Base-by-base conservation (phyloP, 1,140 invertebrate genomes). In the Apis florea region DNA sequence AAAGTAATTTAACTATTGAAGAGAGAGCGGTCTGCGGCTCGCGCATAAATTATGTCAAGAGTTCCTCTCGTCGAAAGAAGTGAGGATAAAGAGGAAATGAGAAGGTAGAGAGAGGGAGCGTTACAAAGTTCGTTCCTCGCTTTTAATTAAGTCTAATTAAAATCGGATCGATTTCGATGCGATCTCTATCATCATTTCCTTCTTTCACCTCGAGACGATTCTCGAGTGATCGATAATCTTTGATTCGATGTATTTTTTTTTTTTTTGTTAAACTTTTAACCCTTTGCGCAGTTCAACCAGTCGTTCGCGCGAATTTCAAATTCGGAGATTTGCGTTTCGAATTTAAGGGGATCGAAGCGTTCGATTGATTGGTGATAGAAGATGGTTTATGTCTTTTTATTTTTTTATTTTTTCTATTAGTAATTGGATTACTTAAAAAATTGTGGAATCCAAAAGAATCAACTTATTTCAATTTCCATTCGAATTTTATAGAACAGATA, bases 1-100 rank as follows among this genome's bases (percentile, higher is more conserved):
- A 85, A 72, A 85, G 81, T 86, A 86, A 83, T 75, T 82, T 69
- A 82, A 83, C 74, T 54, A 72, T 73, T 26, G 67, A 81, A 68
- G 78, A 77, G 85, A 73, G 67, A 64, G 21, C 70, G 71, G 79
- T 67, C 54, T n/a, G 63, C 17, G 47, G 61, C 51, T 81, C 71
- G 74, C 63, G 80, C 71, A 74, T 79, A 76, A 86, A 86, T 86
- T 85, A 78, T 82, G 72, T 82, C 68, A 64, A 76, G 74, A 71
- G 61, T 66, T 66, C 64, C 63, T 51, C 53, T 31, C 61, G 26
- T 10, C 56, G 26, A 17, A 17, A 6, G 53, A 26, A 10, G 61
- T 1, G 51, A 31, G 40, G 13, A n/a, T 40, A 66, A 24, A 6
- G n/a, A 26, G 13, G 59, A n/a, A 61, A 40, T 40, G 59, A 61